phyloP scores from a whole-genome alignment of 2,888 invertebrate genomes.

The Himalopsyche kuldschensis region DNA sequence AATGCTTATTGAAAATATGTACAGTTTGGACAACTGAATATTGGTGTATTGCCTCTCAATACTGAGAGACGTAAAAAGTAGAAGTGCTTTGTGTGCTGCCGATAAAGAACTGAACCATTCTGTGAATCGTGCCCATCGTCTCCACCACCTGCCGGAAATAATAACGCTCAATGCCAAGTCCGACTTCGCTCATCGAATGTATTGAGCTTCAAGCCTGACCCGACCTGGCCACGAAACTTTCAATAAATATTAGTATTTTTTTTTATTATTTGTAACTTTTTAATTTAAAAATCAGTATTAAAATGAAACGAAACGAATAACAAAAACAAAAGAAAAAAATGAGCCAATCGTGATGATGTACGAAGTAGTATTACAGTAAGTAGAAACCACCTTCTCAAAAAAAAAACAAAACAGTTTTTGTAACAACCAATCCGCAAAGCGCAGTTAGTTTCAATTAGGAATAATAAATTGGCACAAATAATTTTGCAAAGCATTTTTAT shows the following conservation, averaged over 20 bases:
- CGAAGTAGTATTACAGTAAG: not conserved
- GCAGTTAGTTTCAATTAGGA: not conserved
- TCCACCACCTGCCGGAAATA: constrained; percentile 65
- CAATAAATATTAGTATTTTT: not conserved
- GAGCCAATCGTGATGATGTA: not conserved
- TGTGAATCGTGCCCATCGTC: constrained; percentile 64
- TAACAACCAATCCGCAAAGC: not conserved
- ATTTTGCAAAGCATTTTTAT: not conserved
- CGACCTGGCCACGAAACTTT: not conserved
- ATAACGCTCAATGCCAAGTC: constrained; percentile 32
- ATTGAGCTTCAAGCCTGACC: not conserved
- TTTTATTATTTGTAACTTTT: not conserved
- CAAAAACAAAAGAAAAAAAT: not conserved
- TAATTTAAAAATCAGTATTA: not conserved
- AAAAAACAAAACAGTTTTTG: not conserved
- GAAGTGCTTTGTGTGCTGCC: constrained; percentile 64
- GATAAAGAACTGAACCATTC: constrained; percentile 67
- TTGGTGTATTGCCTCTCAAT: constrained; percentile 46
- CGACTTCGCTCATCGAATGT: not conserved
- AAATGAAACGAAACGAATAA: not conserved
- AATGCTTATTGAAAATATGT: constrained; percentile 21
- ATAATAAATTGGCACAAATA: not conserved
- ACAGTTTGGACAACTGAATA: constrained; percentile 10
- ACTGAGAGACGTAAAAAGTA: constrained; percentile 67
- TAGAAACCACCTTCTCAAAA: not conserved